Base-by-base conservation (phyloP, 53 echinoderm and acorn worm species). In the Apostichopus leukothele region DNA sequence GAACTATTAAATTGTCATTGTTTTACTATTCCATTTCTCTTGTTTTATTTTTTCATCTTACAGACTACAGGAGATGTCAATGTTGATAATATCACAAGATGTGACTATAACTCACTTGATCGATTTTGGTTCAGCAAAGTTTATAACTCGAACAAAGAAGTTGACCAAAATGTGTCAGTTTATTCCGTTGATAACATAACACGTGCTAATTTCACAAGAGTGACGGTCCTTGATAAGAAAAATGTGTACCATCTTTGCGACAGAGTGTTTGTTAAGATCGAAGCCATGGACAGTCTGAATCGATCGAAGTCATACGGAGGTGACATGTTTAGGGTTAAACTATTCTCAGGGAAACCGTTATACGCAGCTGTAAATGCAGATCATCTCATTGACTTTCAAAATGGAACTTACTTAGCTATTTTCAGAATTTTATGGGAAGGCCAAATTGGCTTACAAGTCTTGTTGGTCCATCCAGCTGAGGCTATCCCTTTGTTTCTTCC, bases 401-500 rank as follows among this genome's bases (percentile, higher is more conserved):
- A 81, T 19, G 81, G 81, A 57, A 81, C 81, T 5, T 81, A 81
- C 1, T 5, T 81, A 16, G 81, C 81, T 52, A 20, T 81, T 81
- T 81, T 81, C 12, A 12, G 60, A 54, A n/a, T 81, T 57, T 81
- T 81, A 81, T 81, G 81, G 81, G 81, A 81, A 81, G 81, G 81
- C 60, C 0, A 54, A 10, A 55, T 81, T 16, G 81, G 8, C n/a
- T 3, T 81, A 20, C 53, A 55, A 10, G 81, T 81, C 9, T 18
- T 81, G 23, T 59, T 81, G 16, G 81, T 55, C 53, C 81, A 81
- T 22, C 81, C 81, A 81, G 81, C 81, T 2, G 81, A 81, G 25
- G 81, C 19, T n/a, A 81, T 81, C 20, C 81, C 55, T 7, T 81
- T 81, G 57, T 81, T 81, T 54, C 22, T 59, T 7, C 81, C 81